Conservation (phyloP, 2,797 vertebrate species). For the Sebastes minor region DNA sequence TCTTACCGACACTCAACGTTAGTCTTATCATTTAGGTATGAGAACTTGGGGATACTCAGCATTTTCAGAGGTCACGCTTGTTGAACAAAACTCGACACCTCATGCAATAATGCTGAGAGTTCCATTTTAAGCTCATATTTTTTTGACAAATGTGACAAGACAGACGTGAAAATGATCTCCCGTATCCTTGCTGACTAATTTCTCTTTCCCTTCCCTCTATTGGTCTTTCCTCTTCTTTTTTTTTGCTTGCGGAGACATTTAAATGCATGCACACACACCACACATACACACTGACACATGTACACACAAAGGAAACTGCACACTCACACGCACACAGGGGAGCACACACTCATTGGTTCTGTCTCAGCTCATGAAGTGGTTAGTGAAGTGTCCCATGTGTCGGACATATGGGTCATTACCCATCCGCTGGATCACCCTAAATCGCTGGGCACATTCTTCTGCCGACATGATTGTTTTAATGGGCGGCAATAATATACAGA, state of each 20-base stretch:
- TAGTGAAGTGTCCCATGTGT: conserved; percentile 70
- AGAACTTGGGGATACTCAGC: background rate
- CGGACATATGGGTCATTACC: conserved; percentile 70
- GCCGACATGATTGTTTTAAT: conserved; percentile 69
- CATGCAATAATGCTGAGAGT: background rate
- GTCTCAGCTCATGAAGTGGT: conserved; percentile 64
- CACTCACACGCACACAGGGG: conserved; percentile 1
- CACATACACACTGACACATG: background rate
- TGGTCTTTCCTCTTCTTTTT: background rate
- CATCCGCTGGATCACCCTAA: conserved; percentile 50
- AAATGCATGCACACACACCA: background rate
- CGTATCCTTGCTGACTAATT: background rate
- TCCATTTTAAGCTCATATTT: background rate
- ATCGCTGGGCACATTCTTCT: conserved; percentile 57
- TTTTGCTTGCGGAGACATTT: conserved; percentile 9
- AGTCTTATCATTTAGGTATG: background rate
- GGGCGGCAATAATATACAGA: conserved; percentile 66
- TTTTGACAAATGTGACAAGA: background rate
- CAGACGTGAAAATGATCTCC: background rate
- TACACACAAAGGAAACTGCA: background rate
- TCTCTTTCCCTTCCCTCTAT: background rate
- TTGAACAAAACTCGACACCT: background rate
- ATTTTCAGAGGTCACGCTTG: background rate
- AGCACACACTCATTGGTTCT: background rate
- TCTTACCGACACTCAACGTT: background rate